A percentile compares a stretch with the other conserved stretches of the same genome.
phyloP scores from a whole-genome alignment of 2,888 invertebrate genomes.

The Ochropleura leucogaster region DNA sequence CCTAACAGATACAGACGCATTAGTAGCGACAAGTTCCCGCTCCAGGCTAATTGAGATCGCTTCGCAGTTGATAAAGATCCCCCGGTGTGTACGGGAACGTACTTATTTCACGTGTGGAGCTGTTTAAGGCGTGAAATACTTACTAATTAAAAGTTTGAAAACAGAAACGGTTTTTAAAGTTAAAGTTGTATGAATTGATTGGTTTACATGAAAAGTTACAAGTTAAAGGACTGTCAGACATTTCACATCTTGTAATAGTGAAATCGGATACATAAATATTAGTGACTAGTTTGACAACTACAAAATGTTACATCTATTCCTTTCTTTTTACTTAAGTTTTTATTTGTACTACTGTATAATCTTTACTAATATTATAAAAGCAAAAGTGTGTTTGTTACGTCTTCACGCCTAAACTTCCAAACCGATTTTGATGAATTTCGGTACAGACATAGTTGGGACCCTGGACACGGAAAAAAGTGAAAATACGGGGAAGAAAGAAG shows the following conservation, averaged over 20 bases:
- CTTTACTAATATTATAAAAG: too few relatives aligned
- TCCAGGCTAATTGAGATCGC: conserved; percentile 67
- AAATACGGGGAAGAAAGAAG: too few relatives aligned
- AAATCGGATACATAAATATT: background rate
- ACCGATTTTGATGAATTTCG: too few relatives aligned
- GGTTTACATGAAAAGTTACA: background rate
- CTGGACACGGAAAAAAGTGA: too few relatives aligned
- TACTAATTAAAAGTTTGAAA: conserved; percentile 10
- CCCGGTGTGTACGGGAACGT: conserved; percentile 39
- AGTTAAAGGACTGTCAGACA: background rate
- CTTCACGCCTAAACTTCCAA: too few relatives aligned
- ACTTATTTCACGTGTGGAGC: conserved; percentile 37
- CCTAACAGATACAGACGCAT: conserved; percentile 60
- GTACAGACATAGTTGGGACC: too few relatives aligned
- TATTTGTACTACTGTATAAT: too few relatives aligned
- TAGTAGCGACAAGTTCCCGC: conserved; percentile 64
- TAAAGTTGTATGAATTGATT: conserved; percentile 9
- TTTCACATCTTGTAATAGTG: background rate
- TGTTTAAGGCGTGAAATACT: conserved; percentile 24
- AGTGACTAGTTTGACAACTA: too few relatives aligned
- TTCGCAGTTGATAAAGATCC: conserved; percentile 63
- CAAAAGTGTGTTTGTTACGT: too few relatives aligned
- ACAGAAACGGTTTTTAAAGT: background rate
- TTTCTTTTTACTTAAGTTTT: background rate
- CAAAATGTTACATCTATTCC: background rate